These are phyloP conservation scores for Upupa epops DNA, from an alignment of 2,113 vertebrate genomes.

Conservation along the genomic window DNA sequence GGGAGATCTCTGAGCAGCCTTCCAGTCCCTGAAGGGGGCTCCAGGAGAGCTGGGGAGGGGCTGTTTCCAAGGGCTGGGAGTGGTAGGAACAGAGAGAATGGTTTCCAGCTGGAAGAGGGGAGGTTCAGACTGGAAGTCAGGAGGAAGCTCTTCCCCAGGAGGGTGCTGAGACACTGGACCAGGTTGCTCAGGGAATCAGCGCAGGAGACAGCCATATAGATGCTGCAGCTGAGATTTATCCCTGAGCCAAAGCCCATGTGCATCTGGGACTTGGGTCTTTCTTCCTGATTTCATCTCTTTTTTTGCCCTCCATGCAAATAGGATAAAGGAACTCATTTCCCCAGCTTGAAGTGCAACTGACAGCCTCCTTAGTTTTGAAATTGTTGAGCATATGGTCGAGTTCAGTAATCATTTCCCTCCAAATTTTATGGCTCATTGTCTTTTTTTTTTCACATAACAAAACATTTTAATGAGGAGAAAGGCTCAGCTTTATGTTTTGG, in stretches of 20 bases:
- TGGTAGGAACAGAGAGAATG: no score
- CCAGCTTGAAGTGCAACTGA: not conserved
- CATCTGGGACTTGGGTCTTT: not conserved
- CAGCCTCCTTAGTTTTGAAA: not conserved
- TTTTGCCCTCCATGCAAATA: not conserved
- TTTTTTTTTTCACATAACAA: slow-evolving; percentile 45
- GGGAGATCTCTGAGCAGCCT: no score
- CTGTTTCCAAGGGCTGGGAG: no score
- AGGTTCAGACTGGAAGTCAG: no score
- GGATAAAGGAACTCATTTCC: slow-evolving; percentile 11
- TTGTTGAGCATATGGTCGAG: not conserved
- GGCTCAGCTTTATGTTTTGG: slow-evolving; percentile 21
- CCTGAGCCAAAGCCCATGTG: not conserved
- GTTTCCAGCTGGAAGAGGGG: no score
- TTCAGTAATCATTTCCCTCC: slow-evolving; percentile 14
- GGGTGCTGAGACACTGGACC: no score
- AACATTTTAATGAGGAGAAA: slow-evolving; percentile 24
- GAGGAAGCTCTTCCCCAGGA: no score
- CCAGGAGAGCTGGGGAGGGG: no score
- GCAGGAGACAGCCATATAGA: not conserved
- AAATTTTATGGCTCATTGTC: slow-evolving; percentile 8
- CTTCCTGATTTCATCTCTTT: not conserved
- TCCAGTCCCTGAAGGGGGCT: no score
- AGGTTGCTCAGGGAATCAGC: not conserved
- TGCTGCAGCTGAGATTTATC: not conserved